Conservation (phyloP, 1,140 invertebrate genomes). For the Ostrea denselamellosa region DNA sequence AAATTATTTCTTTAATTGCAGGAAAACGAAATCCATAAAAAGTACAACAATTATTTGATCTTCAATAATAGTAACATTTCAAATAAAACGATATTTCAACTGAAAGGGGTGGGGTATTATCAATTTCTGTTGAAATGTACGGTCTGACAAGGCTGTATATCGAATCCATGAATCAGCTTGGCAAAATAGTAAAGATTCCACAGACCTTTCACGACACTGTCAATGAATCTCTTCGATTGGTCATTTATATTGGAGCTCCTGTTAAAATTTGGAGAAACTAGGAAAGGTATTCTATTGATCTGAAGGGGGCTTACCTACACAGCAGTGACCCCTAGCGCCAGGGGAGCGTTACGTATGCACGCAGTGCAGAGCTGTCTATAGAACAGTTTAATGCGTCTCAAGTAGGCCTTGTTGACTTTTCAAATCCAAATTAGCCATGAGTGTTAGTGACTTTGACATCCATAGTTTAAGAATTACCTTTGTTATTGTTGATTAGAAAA, state of each 20-base stretch:
- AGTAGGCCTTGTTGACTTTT: constrained; percentile 55
- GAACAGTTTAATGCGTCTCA: constrained; percentile 26
- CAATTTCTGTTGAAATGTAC: not conserved
- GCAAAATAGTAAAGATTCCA: not conserved
- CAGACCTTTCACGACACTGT: not conserved
- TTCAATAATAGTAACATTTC: too few relatives aligned
- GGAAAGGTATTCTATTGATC: constrained; percentile 27
- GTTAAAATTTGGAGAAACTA: not conserved
- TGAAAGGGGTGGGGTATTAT: too few relatives aligned
- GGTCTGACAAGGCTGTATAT: not conserved
- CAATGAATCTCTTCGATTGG: not conserved
- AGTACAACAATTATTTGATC: too few relatives aligned
- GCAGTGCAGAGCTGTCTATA: not conserved
- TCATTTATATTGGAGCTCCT: constrained; percentile 20
- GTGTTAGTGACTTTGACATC: constrained; percentile 41
- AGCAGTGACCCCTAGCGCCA: not conserved
- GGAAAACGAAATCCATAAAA: too few relatives aligned
- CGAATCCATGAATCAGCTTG: constrained; percentile 18
- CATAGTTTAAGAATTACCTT: constrained; percentile 32
- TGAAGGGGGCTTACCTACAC: not conserved
- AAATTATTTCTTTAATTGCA: too few relatives aligned
- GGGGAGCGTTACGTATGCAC: constrained; percentile 4
- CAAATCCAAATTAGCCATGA: constrained; percentile 58
- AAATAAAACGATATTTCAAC: too few relatives aligned
- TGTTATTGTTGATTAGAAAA: constrained; percentile 11